These are phyloP conservation scores for Semibalanus balanoides DNA, from an alignment of 1,140 invertebrate species.

Conservation along the genomic window DNA sequence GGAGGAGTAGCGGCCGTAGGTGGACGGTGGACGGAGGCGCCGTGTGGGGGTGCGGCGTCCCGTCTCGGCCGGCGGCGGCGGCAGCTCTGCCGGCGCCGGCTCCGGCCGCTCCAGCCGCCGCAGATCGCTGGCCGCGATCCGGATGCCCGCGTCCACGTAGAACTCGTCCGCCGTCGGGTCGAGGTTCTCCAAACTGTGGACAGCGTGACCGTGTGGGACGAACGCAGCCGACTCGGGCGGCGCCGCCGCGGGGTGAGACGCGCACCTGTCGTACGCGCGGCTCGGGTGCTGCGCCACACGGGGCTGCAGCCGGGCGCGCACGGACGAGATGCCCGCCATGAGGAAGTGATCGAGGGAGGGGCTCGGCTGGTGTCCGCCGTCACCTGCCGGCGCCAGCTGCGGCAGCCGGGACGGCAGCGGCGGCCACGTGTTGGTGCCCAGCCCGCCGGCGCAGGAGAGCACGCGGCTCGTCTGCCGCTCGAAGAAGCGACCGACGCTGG, in stretches of 20 bases:
- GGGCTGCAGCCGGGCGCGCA: background rate
- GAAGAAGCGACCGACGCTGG: background rate
- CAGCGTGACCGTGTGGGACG: constrained; percentile 23
- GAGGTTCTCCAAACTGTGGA: constrained; percentile 22
- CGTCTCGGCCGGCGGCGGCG: too few relatives aligned
- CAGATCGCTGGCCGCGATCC: constrained; percentile 22
- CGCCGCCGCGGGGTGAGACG: constrained; percentile 28
- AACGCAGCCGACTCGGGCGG: constrained; percentile 17
- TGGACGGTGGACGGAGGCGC: background rate
- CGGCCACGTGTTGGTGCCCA: background rate
- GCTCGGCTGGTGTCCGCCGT: background rate
- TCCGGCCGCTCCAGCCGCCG: background rate
- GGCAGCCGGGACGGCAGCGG: background rate
- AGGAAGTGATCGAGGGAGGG: background rate
- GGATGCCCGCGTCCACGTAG: constrained; percentile 37
- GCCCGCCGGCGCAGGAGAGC: background rate
- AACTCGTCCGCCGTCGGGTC: constrained; percentile 30
- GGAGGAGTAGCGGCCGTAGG: background rate
- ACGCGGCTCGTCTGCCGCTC: background rate
- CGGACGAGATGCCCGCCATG: background rate
- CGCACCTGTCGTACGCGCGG: constrained; percentile 31
- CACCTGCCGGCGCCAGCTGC: background rate
- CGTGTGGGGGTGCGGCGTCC: too few relatives aligned
- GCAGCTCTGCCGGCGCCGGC: background rate
- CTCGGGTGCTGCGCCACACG: constrained; percentile 15